Conservation (phyloP, 2,113 vertebrate species). For the Lepidothrix coronata region DNA sequence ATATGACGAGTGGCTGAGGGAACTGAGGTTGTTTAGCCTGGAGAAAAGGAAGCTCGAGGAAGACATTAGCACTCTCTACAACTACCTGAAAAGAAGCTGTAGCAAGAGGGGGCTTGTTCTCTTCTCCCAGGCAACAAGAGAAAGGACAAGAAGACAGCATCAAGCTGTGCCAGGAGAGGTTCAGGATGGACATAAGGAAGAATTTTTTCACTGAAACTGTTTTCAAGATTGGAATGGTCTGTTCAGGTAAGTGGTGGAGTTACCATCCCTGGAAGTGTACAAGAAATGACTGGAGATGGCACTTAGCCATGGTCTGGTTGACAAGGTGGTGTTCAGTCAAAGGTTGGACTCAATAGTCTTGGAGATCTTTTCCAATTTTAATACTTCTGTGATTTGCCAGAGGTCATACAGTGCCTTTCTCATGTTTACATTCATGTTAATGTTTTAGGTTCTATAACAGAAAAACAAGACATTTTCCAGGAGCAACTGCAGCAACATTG, state of each 20-base stretch:
- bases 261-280: neutral
- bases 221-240: neutral
- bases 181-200: neutral
- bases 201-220: neutral
- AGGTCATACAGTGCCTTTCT: neutral
- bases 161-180: neutral
- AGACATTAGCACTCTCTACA: neutral
- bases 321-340: neutral
- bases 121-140: neutral
- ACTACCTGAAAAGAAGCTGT: neutral
- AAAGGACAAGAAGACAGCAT: neutral
- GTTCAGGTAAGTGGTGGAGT: neutral
- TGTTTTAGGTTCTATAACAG: neutral
- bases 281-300: neutral
- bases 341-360: neutral
- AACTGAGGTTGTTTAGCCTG: neutral
- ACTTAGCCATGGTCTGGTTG: neutral
- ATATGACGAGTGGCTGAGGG: neutral
- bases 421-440: neutral
- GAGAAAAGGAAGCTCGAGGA: neutral
- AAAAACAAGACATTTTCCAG: neutral
- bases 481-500: neutral
- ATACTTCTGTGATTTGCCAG: neutral
- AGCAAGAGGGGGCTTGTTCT: too few species aligned
- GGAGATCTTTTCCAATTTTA: neutral